Percentiles rank a stretch among this genome's conserved stretches.
Conservation (phyloP, 1,140 invertebrate genomes). For the Pentalonia nigronervosa region DNA sequence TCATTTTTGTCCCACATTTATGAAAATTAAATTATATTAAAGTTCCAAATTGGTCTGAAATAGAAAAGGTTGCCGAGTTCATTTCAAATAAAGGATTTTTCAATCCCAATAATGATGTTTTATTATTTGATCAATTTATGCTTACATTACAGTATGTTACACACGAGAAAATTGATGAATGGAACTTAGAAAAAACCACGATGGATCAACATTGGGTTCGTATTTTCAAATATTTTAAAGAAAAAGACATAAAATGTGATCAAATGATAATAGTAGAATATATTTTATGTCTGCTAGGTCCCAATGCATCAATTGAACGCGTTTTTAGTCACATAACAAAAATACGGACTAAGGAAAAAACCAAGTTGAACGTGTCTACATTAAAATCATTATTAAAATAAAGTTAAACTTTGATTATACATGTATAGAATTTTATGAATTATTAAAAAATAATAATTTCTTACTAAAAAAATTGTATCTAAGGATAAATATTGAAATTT, state of each 20-base stretch:
- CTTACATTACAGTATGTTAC: slow-evolving; percentile 11
- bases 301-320: slow-evolving; percentile 4
- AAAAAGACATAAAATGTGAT: background rate
- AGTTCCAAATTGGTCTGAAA: slow-evolving; percentile 9
- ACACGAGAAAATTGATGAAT: slow-evolving; percentile 1
- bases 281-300: background rate
- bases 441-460: background rate
- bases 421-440: background rate
- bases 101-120: background rate
- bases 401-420: background rate
- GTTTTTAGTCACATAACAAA: background rate
- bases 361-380: background rate
- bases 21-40: background rate
- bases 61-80: background rate
- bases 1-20: background rate
- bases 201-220: background rate
- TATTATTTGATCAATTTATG: slow-evolving; percentile 28
- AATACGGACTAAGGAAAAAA: background rate
- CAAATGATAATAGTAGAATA: background rate
- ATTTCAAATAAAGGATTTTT: slow-evolving; percentile 18
- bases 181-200: background rate
- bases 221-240: slow-evolving; percentile 22
- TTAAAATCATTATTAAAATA: background rate
- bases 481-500: background rate
- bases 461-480: background rate